Evolutionary conservation across 1,140 invertebrate genomes (phyloP).

Genomic region (Pachypsylla venusta): DNA sequence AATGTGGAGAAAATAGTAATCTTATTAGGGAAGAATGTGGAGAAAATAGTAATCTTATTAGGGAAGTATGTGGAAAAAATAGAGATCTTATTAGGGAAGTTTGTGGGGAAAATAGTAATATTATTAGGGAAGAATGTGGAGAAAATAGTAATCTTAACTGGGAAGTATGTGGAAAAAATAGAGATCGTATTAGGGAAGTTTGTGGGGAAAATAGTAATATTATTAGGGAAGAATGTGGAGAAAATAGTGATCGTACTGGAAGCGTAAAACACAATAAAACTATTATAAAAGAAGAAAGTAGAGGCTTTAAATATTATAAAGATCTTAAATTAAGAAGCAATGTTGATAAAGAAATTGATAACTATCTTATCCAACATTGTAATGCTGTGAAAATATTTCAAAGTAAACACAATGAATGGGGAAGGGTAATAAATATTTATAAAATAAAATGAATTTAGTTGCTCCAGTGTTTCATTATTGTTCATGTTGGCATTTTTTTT

Average conservation of each 20-base stretch:
- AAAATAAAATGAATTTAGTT: background rate
- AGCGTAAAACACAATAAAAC: background rate
- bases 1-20: no score
- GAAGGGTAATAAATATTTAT: background rate
- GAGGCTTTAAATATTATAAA: background rate
- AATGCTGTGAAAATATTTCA: background rate
- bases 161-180: background rate
- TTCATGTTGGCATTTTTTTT: background rate
- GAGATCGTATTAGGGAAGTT: background rate
- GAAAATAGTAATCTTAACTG: background rate
- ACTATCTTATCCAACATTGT: background rate
- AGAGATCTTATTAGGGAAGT: no score
- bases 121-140: background rate
- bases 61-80: no score
- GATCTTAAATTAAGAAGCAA: background rate
- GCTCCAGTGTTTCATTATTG: background rate
- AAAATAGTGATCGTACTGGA: conserved; percentile 8
- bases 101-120: background rate
- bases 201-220: background rate
- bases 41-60: no score
- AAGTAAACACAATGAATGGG: background rate
- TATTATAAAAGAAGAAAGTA: background rate
- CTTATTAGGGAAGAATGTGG: no score
- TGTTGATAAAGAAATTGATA: background rate
- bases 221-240: background rate